A percentile compares a stretch with the other conserved stretches of the same genome.
These are phyloP conservation scores for Tenebrosternarchus preto DNA, from an alignment of 2,113 vertebrate genomes.

Conservation along the genomic window DNA sequence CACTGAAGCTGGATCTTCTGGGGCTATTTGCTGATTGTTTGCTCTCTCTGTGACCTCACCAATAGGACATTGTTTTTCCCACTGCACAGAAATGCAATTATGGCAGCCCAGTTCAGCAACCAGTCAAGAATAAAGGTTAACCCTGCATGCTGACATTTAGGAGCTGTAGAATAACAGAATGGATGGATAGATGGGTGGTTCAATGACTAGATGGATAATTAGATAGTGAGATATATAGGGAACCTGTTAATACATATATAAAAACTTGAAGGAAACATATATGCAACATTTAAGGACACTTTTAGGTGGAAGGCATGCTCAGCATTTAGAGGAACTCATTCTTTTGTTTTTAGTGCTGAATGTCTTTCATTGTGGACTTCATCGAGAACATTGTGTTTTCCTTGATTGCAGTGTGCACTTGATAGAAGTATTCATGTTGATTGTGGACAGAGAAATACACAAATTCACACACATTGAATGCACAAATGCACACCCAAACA, in stretches of 20 bases:
- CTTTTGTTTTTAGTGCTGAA: neutral
- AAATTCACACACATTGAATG: neutral
- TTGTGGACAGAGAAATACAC: neutral
- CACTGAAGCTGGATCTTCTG: constrained; percentile 20
- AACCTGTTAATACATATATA: too few relatives aligned
- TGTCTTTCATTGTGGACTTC: neutral
- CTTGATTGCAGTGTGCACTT: neutral
- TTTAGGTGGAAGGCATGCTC: neutral
- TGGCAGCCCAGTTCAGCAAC: constrained; percentile 19
- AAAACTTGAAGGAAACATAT: neutral
- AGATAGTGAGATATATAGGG: neutral
- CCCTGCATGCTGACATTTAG: neutral
- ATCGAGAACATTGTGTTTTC: neutral
- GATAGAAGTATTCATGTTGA: neutral
- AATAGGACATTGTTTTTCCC: constrained; percentile 7
- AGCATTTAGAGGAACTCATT: neutral
- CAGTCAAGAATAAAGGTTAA: constrained; percentile 35
- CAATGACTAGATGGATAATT: neutral
- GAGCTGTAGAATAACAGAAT: constrained; percentile 3
- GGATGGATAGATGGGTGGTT: constrained; percentile 29
- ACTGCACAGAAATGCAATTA: constrained; percentile 26
- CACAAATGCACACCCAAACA: neutral
- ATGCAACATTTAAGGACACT: neutral
- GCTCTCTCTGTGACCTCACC: constrained; percentile 24
- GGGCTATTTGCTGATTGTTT: constrained; percentile 42